Percentiles rank a stretch among this genome's conserved stretches.
Evolutionary conservation across 2,797 vertebrate genomes (phyloP).

Genomic region (Anableps anableps): DNA sequence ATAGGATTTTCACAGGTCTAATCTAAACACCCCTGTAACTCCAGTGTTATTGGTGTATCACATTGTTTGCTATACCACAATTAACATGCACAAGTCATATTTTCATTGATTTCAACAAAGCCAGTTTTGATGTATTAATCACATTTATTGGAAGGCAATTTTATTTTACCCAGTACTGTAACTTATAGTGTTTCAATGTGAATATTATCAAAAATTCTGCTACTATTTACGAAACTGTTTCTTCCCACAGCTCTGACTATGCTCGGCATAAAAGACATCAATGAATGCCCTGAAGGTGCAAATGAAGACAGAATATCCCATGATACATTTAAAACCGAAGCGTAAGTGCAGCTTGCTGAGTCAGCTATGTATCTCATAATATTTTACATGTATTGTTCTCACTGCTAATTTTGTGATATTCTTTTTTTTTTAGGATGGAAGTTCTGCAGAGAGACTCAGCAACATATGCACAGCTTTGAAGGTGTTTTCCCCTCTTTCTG

Average conservation of each 20-base stretch:
- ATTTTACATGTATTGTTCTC: too few relatives aligned
- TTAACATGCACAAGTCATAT: background rate
- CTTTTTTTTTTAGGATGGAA: constrained; percentile 62
- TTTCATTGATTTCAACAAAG: background rate
- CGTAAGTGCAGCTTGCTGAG: constrained; percentile 66
- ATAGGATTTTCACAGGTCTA: too few relatives aligned
- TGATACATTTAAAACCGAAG: constrained; percentile 77
- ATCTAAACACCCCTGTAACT: background rate
- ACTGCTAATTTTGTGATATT: background rate
- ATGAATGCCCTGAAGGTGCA: constrained; percentile 73
- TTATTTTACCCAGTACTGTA: background rate
- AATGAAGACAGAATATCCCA: constrained; percentile 76
- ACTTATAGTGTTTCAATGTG: background rate
- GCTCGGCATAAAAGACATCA: constrained; percentile 75
- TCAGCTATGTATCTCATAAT: background rate
- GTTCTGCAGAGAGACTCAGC: constrained; percentile 66
- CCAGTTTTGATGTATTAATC: background rate
- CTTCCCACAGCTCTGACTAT: constrained; percentile 71
- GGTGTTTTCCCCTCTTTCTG: background rate
- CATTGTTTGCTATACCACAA: background rate
- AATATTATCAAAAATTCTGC: background rate
- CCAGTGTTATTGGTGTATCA: background rate
- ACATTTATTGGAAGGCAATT: background rate
- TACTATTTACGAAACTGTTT: background rate
- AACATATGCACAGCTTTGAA: constrained; percentile 53